Base-by-base conservation (phyloP, 2,888 invertebrate genomes). In the Drosophila lutescens region DNA sequence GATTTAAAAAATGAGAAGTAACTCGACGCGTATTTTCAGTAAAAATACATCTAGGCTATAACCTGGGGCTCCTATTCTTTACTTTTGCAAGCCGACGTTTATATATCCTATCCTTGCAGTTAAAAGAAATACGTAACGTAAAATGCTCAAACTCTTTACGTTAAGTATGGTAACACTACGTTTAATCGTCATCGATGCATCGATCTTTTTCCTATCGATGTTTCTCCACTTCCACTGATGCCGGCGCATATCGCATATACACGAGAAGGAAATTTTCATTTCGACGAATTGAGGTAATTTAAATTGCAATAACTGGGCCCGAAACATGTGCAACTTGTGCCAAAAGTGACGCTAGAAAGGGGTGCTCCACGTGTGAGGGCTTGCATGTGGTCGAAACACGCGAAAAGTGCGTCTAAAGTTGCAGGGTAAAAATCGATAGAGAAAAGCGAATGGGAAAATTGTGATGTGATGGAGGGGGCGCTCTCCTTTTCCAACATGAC, bases 391-490 rank as follows among this genome's bases (percentile, higher is more conserved):
- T 26, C 69, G 44, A 49, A 46, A 59, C 68, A 62, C 57, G 60
- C 44, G 68, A 68, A 59, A 81, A 76, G 54, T 76, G 69, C 62
- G 76, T 61, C 55, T 32, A 54, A 70, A 70, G 40, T 41, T 40
- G 50, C 43, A 30, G 54, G 61, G 59, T 58, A 77, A 81, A 81
- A 82, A 82, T 88, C 82, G 75, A 82, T 82, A 88, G 50, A 20
- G 51, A 20, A 47, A 54, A 59, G 46, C 43, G 51, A 62, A 32
- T 9, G 26, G 75, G 20, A 84, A 86, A 72, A 69, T 26, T 4
- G 26, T n/a, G 23, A 47, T 26, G 26, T 7, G 26, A 17, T 78
- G 82, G 82, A 74, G 66, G 78, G 86, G 82, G 84, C 47, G 30
- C 32, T 41, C 32, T 57, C 40, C 59, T 58, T 32, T 58, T 53